A percentile compares a stretch with the other conserved stretches of the same genome.
Evolutionary conservation across 1,140 invertebrate genomes (phyloP).

Genomic region (Sarcophaga peregrina): DNA sequence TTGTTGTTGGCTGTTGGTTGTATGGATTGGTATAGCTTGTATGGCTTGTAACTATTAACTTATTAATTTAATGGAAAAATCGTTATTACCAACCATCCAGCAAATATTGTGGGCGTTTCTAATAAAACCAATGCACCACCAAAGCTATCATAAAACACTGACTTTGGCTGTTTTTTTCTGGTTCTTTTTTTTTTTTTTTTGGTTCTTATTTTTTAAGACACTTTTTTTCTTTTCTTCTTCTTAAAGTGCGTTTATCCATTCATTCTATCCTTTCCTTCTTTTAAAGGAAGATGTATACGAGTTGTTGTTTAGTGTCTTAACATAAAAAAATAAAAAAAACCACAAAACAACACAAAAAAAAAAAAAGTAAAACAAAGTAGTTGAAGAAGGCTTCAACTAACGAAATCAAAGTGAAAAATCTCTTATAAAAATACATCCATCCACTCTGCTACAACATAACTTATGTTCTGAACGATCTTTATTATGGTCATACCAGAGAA

Average conservation of each 20-base stretch:
- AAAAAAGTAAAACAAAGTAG: too few species aligned
- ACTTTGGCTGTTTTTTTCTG: not conserved
- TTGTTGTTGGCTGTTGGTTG: too few species aligned
- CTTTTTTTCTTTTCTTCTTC: not conserved
- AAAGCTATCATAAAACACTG: conserved; percentile 5
- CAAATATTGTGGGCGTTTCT: conserved; percentile 59
- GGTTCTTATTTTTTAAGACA: not conserved
- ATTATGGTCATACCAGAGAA: conserved; percentile 57
- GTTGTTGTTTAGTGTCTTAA: not conserved
- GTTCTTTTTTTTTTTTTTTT: not conserved
- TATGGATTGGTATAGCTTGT: too few species aligned
- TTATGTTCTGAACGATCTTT: conserved; percentile 64
- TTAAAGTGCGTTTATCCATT: too few species aligned
- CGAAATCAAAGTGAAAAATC: not conserved
- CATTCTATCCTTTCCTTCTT: not conserved
- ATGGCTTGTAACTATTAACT: conserved; percentile 63
- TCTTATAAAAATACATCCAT: not conserved
- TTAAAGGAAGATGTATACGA: not conserved
- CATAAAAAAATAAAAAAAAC: too few species aligned
- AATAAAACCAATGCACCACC: conserved; percentile 62
- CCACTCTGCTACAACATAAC: conserved; percentile 51
- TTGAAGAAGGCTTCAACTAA: not conserved
- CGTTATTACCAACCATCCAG: conserved; percentile 43
- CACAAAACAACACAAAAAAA: too few species aligned
- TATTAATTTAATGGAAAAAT: conserved; percentile 66